Evolutionary conservation across 2,888 invertebrate genomes (phyloP).

Genomic region (Onthophagus sagittarius): DNA sequence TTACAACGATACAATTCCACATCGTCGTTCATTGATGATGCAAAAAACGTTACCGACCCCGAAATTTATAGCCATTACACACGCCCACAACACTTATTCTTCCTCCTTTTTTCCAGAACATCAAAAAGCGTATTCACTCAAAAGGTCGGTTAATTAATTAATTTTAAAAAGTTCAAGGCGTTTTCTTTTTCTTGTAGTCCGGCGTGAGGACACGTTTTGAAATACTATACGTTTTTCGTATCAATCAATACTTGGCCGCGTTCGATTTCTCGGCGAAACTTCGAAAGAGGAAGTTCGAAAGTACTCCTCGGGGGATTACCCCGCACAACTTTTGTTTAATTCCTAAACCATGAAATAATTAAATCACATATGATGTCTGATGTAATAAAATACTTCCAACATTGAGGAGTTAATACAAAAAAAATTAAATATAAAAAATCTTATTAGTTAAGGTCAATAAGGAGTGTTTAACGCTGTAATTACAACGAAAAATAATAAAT

Average conservation of each 20-base stretch:
- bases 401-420: not conserved
- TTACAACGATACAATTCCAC: not conserved
- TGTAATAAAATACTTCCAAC: not conserved
- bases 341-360: not conserved
- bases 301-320: not conserved
- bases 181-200: not conserved
- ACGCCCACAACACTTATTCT: not conserved
- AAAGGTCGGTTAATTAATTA: not conserved
- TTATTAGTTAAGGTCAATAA: not conserved
- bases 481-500: not conserved
- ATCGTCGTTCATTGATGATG: not conserved
- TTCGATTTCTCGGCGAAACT: not conserved
- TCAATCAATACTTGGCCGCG: not conserved
- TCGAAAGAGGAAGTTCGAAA: not conserved
- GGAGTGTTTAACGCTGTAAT: not conserved
- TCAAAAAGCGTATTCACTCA: not conserved
- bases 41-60: not conserved
- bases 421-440: not conserved
- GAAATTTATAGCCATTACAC: not conserved
- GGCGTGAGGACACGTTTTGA: not conserved
- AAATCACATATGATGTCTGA: not conserved
- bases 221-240: not conserved
- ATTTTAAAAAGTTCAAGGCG: not conserved
- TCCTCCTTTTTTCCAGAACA: not conserved
- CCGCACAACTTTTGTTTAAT: not conserved